phyloP scores from a whole-genome alignment of 2,797 vertebrate species.

The Hypotaenidia philippensis region DNA sequence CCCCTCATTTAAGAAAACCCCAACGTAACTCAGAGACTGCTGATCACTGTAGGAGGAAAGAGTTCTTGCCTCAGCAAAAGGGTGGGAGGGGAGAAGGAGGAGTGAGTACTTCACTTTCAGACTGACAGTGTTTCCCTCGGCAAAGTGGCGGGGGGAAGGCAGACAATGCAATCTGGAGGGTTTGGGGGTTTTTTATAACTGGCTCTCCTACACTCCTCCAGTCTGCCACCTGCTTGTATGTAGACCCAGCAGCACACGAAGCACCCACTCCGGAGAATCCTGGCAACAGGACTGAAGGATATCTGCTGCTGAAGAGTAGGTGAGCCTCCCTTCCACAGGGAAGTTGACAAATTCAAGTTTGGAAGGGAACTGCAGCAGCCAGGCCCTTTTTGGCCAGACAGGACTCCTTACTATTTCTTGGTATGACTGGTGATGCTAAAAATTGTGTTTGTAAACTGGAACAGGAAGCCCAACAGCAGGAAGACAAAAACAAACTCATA shows the following conservation, averaged over 20 bases:
- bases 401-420: slow-evolving; percentile 18
- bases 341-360: background rate
- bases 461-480: slow-evolving; percentile 47
- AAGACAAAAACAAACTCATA: slow-evolving; percentile 45
- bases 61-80: slow-evolving; percentile 53
- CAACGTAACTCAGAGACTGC: background rate
- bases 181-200: background rate
- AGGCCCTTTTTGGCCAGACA: background rate
- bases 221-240: slow-evolving; percentile 66
- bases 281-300: slow-evolving; percentile 22
- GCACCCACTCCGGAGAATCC: slow-evolving; percentile 47
- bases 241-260: slow-evolving; percentile 63
- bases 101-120: slow-evolving; percentile 33
- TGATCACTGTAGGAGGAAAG: background rate
- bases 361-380: slow-evolving; percentile 7
- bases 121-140: slow-evolving; percentile 55
- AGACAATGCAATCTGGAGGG: slow-evolving; percentile 73
- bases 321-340: background rate
- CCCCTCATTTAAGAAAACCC: background rate
- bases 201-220: slow-evolving; percentile 67
- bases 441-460: slow-evolving; percentile 39
- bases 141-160: slow-evolving; percentile 24
- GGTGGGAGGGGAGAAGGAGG: slow-evolving; percentile 62
- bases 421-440: slow-evolving; percentile 50
- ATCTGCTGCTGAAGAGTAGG: slow-evolving; percentile 13